phyloP scores from a whole-genome alignment of 2,113 vertebrate species.

The Ictalurus furcatus region DNA sequence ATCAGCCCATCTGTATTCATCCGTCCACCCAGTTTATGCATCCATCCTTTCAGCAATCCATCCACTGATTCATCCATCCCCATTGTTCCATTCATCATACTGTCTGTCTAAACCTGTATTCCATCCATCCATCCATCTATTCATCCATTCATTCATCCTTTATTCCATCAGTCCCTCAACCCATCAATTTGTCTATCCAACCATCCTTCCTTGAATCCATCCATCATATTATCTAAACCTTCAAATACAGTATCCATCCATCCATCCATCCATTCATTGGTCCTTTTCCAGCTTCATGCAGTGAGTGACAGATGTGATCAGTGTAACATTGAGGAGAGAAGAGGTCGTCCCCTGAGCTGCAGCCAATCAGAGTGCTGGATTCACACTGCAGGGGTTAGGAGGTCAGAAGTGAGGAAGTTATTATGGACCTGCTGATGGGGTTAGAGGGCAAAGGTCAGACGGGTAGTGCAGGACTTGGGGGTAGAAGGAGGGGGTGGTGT shows the following conservation, averaged over 20 bases:
- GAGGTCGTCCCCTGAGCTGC: not conserved
- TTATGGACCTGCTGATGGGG: not conserved
- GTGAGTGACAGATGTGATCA: constrained; percentile 21
- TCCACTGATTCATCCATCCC: not conserved
- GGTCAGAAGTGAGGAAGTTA: not conserved
- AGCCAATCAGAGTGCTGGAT: constrained; percentile 10
- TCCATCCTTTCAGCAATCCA: not conserved
- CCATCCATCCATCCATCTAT: not conserved
- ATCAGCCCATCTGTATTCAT: not conserved
- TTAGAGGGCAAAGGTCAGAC: constrained; percentile 11
- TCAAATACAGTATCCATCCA: not conserved
- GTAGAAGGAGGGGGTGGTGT: no score
- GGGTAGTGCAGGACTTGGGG: constrained; percentile 1
- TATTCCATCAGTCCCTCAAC: not conserved
- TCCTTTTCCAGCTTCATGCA: constrained; percentile 36
- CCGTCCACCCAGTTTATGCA: not conserved
- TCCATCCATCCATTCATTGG: not conserved
- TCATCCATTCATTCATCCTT: not conserved
- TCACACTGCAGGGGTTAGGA: constrained; percentile 24
- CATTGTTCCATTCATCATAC: not conserved
- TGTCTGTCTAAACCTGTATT: not conserved
- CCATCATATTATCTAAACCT: not conserved
- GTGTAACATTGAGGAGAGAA: constrained; percentile 8
- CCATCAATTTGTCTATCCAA: not conserved
- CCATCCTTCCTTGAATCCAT: not conserved